These are phyloP conservation scores for Discoglossus pictus DNA, from an alignment of 2,797 vertebrate species.

Conservation along the genomic window DNA sequence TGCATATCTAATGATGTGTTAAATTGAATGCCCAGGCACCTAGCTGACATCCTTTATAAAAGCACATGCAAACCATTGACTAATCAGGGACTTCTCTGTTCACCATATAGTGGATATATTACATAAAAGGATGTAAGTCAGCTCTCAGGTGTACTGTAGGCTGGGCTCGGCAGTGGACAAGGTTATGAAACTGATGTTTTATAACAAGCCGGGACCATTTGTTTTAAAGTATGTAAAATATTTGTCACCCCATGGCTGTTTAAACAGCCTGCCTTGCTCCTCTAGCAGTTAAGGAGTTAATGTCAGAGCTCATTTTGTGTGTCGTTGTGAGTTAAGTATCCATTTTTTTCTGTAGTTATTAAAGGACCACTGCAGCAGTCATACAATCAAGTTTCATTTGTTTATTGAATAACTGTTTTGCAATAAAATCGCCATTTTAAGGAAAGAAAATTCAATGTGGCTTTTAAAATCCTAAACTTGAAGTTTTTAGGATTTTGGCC, in stretches of 20 bases:
- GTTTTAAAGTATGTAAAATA: constrained; percentile 2
- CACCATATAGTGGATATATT: background rate
- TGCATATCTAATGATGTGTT: background rate
- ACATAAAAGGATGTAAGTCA: background rate
- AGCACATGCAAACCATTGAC: background rate
- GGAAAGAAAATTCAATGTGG: too few relatives aligned
- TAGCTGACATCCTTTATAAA: too few relatives aligned
- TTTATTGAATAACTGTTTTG: too few relatives aligned
- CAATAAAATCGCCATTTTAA: too few relatives aligned
- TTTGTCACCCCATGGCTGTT: background rate
- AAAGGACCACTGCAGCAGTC: too few relatives aligned
- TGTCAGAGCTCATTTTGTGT: background rate
- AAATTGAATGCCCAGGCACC: background rate
- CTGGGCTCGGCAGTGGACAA: background rate
- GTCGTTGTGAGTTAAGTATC: background rate
- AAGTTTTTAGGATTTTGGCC: too few relatives aligned
- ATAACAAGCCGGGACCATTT: constrained; percentile 13
- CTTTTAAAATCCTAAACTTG: too few relatives aligned
- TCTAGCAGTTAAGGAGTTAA: background rate
- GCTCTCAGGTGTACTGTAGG: background rate
- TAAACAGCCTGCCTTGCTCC: background rate
- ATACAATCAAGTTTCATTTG: too few relatives aligned
- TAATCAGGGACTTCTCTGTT: background rate
- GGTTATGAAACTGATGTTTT: background rate
- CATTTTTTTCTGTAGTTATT: background rate